Percentiles rank a stretch among this genome's conserved stretches.
phyloP scores from a whole-genome alignment of 2,888 invertebrate species.

The Volucella inflata region DNA sequence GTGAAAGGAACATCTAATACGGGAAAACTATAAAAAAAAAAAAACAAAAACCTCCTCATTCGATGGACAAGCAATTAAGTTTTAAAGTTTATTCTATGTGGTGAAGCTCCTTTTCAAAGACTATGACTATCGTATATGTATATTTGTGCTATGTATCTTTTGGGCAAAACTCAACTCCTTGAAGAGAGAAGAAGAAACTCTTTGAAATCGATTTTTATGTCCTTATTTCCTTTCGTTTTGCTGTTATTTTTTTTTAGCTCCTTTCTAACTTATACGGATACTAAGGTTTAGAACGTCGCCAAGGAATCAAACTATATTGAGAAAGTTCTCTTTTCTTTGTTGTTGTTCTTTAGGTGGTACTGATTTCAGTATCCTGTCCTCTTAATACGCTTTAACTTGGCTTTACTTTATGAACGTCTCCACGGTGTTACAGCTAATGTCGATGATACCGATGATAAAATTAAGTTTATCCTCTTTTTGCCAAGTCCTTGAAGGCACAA shows the following conservation, averaged over 20 bases:
- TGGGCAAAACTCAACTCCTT: too few relatives aligned
- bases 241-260: conserved; percentile 27
- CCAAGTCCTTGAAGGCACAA: conserved; percentile 67
- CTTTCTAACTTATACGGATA: neutral
- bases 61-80: conserved; percentile 52
- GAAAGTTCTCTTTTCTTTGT: conserved; percentile 18
- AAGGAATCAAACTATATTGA: conserved; percentile 54
- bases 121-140: neutral
- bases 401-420: conserved; percentile 65
- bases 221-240: conserved; percentile 24
- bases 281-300: conserved; percentile 3
- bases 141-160: neutral
- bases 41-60: conserved; percentile 31
- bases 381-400: conserved; percentile 38
- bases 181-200: conserved; percentile 5
- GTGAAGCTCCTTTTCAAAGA: neutral
- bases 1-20: conserved; percentile 9
- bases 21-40: neutral
- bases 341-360: conserved; percentile 7
- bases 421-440: conserved; percentile 71
- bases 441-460: conserved; percentile 73
- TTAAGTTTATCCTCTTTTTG: conserved; percentile 67
- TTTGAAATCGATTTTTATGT: conserved; percentile 16
- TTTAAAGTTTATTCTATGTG: conserved; percentile 47
- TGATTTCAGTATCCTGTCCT: conserved; percentile 23